Percentiles rank a stretch among this genome's conserved stretches.
Evolutionary conservation across 2,888 invertebrate genomes (phyloP).

Genomic region (Platycheirus rosarum): DNA sequence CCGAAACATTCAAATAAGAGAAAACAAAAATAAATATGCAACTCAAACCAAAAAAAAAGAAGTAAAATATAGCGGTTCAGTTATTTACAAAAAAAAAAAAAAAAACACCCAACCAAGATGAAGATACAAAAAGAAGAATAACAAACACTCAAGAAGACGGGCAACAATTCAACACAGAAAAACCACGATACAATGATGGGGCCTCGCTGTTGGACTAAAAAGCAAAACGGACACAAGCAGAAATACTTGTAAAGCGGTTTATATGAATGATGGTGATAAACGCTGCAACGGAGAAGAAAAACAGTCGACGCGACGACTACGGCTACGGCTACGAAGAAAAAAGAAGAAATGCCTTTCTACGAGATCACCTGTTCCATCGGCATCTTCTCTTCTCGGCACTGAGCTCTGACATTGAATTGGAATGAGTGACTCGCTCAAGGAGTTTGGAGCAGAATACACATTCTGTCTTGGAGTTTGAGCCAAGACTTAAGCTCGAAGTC

Average conservation of each 20-base stretch:
- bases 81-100: conserved; percentile 70
- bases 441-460: conserved; percentile 28
- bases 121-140: conserved; percentile 69
- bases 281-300: conserved; percentile 61
- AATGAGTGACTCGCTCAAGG: conserved; percentile 26
- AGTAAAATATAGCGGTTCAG: conserved; percentile 73
- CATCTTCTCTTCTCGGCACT: conserved; percentile 45
- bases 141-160: conserved; percentile 69
- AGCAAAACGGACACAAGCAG: conserved; percentile 72
- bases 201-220: conserved; percentile 55
- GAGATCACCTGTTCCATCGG: conserved; percentile 71
- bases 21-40: conserved; percentile 72
- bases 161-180: conserved; percentile 64
- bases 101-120: conserved; percentile 44
- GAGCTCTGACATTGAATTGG: conserved; percentile 29
- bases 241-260: conserved; percentile 73
- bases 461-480: conserved; percentile 11
- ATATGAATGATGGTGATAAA: conserved; percentile 74
- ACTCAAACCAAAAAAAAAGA: conserved; percentile 49
- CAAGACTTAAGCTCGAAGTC: conserved; percentile 19
- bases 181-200: conserved; percentile 17
- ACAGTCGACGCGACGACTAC: conserved; percentile 47
- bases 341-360: conserved; percentile 72
- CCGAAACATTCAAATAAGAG: conserved; percentile 67
- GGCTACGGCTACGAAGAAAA: conserved; percentile 39